These are phyloP conservation scores for Leucopsar rothschildi DNA, from an alignment of 2,113 vertebrate genomes.

Conservation along the genomic window DNA sequence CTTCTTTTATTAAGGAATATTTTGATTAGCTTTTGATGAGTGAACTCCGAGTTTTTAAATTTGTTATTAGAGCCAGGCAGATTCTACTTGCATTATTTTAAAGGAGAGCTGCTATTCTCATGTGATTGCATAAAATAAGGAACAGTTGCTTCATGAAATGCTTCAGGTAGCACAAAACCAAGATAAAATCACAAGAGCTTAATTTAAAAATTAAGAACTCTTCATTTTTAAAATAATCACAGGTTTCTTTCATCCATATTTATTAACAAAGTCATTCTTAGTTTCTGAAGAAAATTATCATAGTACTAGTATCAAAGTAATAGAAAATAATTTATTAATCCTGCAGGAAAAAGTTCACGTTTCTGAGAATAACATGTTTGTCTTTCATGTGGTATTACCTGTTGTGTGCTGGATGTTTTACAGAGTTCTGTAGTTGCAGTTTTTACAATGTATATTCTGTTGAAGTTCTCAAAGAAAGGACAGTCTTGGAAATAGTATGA, in stretches of 20 bases:
- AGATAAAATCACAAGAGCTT: not conserved
- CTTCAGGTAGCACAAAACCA: not conserved
- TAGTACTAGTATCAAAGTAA: not conserved
- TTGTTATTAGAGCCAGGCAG: not conserved
- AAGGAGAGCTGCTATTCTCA: not conserved
- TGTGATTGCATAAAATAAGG: not conserved
- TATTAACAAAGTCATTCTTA: not conserved
- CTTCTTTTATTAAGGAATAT: not conserved
- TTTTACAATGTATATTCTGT: not conserved
- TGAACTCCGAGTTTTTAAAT: not conserved
- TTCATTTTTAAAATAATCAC: not conserved
- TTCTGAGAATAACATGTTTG: not conserved
- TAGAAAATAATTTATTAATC: not conserved
- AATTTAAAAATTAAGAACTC: not conserved
- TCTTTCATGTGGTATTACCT: not conserved
- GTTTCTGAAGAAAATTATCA: not conserved
- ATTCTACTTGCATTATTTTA: not conserved
- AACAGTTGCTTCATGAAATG: conserved; percentile 15
- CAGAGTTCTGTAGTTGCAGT: not conserved
- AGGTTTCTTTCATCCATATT: not conserved
- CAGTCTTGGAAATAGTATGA: not conserved
- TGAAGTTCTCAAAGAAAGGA: not conserved
- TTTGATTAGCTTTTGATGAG: not conserved
- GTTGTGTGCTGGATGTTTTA: not conserved
- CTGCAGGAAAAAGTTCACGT: not conserved